Percentiles rank a stretch among this genome's conserved stretches.
These are phyloP conservation scores for Arrhopalites spinosus DNA, from an alignment of 2,888 invertebrate species.

Conservation along the genomic window DNA sequence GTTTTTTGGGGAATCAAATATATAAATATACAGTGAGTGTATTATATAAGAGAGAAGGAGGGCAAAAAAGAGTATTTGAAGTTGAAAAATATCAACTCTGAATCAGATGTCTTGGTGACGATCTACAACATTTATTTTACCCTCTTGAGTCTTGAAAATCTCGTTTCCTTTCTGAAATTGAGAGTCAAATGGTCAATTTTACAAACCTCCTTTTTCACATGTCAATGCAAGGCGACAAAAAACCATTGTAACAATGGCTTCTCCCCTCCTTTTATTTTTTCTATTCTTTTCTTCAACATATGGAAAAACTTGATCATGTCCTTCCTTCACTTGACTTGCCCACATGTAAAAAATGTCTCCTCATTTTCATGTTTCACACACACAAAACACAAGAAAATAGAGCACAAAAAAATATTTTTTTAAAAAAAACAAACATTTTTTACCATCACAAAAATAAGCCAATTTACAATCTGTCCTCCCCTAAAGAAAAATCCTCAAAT, in stretches of 20 bases:
- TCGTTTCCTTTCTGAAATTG: constrained; percentile 35
- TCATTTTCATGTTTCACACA: neutral
- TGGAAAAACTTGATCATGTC: neutral
- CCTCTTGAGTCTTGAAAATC: constrained; percentile 21
- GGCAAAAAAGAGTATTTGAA: neutral
- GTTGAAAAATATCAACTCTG: constrained; percentile 33
- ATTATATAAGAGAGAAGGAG: neutral
- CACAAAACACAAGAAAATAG: too few relatives aligned
- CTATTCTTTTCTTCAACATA: neutral
- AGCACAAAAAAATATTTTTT: neutral
- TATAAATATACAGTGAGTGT: neutral
- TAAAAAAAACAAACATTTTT: neutral
- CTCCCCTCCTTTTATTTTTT: constrained; percentile 1
- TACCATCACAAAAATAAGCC: neutral
- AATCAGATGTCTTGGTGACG: constrained; percentile 35
- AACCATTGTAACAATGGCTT: constrained; percentile 16
- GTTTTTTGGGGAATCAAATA: neutral
- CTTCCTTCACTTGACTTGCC: neutral
- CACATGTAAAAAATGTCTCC: neutral
- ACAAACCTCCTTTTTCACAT: constrained; percentile 35
- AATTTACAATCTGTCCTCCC: too few relatives aligned
- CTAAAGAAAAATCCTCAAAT: too few relatives aligned
- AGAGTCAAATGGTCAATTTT: constrained; percentile 39
- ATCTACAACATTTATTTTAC: constrained; percentile 37
- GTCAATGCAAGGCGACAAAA: constrained; percentile 23